Conservation (phyloP, 1,140 invertebrate species). For the Bombus haemorrhoidalis region DNA sequence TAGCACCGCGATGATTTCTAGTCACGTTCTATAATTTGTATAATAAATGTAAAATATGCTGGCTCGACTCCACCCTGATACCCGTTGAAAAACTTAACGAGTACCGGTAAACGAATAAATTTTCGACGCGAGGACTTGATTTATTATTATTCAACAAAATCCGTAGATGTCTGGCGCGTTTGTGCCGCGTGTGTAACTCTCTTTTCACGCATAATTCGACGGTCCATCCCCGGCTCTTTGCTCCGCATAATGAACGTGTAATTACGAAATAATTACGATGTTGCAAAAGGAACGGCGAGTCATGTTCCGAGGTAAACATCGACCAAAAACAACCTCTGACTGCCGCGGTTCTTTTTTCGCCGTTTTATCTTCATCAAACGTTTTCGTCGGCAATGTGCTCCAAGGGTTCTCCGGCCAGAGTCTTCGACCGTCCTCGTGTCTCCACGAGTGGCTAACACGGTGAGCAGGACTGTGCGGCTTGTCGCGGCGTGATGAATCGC, state of each 20-base stretch:
- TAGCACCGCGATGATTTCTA: neutral
- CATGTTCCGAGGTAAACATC: constrained; percentile 47
- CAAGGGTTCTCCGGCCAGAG: constrained; percentile 45
- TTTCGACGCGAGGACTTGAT: neutral
- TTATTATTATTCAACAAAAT: constrained; percentile 22
- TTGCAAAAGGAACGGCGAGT: constrained; percentile 46
- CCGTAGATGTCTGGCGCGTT: neutral
- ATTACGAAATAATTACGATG: constrained; percentile 66
- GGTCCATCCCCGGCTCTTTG: neutral
- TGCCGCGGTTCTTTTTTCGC: constrained; percentile 8
- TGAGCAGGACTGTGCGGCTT: constrained; percentile 55
- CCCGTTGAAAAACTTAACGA: neutral
- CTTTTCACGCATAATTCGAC: constrained; percentile 23
- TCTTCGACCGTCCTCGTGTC: constrained; percentile 45
- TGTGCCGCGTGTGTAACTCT: neutral
- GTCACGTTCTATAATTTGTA: constrained; percentile 14
- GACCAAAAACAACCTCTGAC: constrained; percentile 46
- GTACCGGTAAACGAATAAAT: neutral
- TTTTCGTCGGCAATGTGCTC: constrained; percentile 61
- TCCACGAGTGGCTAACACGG: constrained; percentile 58
- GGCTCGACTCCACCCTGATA: neutral
- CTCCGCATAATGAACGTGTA: constrained; percentile 60
- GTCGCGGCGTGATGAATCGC: constrained; percentile 61
- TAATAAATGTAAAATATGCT: constrained; percentile 28
- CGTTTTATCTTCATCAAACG: constrained; percentile 61